Evolutionary conservation across 2,797 vertebrate species (phyloP).

Genomic region (Pampus argenteus): DNA sequence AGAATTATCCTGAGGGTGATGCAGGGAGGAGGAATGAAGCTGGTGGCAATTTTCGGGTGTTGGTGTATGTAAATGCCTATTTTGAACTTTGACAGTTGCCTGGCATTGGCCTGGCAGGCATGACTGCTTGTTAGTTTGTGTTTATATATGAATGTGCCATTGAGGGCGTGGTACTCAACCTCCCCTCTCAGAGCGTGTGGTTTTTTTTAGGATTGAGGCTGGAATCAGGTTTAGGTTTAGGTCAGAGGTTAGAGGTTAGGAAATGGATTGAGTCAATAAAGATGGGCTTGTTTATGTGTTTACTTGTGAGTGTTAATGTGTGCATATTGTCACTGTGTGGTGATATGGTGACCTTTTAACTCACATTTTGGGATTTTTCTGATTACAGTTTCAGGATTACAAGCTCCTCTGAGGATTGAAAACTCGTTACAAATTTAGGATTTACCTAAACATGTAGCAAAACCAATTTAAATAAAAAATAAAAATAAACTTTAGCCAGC

Average conservation of each 20-base stretch:
- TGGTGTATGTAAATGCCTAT: slow-evolving; percentile 65
- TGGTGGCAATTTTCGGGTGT: slow-evolving; percentile 64
- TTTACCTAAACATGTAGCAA: not conserved
- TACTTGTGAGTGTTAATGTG: not conserved
- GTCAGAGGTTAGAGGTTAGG: slow-evolving; percentile 7
- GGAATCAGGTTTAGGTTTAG: not conserved
- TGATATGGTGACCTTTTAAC: not conserved
- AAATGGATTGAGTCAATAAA: not conserved
- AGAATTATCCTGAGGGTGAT: slow-evolving; percentile 76
- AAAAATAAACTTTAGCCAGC: not conserved
- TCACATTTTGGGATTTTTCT: slow-evolving; percentile 1
- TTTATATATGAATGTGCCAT: slow-evolving; percentile 24
- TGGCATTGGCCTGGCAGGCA: slow-evolving; percentile 35
- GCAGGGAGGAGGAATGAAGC: slow-evolving; percentile 64
- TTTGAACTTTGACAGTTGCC: slow-evolving; percentile 66
- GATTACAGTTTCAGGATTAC: not conserved
- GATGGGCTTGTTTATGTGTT: not conserved
- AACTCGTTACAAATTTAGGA: not conserved
- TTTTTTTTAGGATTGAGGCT: slow-evolving; percentile 9
- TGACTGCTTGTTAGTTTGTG: slow-evolving; percentile 33
- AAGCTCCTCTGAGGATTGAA: not conserved
- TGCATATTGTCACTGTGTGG: not conserved
- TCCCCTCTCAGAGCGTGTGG: not conserved
- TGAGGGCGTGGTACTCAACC: not conserved
- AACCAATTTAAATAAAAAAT: slow-evolving; percentile 1